phyloP scores from a whole-genome alignment of 2,797 vertebrate species.

The Podarcis lilfordi region DNA sequence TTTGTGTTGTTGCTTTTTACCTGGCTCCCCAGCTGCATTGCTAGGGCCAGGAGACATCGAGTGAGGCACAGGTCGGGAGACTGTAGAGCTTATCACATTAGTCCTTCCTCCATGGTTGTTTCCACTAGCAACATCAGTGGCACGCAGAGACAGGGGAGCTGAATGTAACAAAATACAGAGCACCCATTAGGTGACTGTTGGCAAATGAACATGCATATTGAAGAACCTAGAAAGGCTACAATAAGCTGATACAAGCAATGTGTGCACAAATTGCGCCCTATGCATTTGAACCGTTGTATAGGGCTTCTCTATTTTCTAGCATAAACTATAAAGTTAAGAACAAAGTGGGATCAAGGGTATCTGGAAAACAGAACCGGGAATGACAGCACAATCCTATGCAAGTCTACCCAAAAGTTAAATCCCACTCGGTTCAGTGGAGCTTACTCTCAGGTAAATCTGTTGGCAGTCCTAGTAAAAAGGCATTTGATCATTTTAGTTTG shows the following conservation, averaged over 20 bases:
- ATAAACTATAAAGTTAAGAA: background rate
- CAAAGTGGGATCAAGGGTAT: too few relatives aligned
- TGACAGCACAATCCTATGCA: background rate
- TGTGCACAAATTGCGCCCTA: background rate
- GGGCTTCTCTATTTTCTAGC: background rate
- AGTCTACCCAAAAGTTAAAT: background rate
- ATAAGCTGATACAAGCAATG: conserved; percentile 17
- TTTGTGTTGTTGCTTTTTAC: conserved; percentile 64
- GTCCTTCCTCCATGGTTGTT: conserved; percentile 81
- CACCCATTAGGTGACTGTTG: conserved; percentile 43
- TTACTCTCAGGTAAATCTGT: background rate
- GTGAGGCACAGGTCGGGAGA: conserved; percentile 80
- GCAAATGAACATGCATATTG: conserved; percentile 50
- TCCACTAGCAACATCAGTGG: conserved; percentile 83
- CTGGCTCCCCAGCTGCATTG: conserved; percentile 85
- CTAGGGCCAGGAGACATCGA: conserved; percentile 80
- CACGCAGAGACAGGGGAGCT: conserved; percentile 84
- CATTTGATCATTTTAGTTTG: background rate
- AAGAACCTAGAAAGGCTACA: background rate
- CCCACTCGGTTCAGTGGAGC: background rate
- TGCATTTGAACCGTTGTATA: background rate
- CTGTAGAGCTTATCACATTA: conserved; percentile 82
- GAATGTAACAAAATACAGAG: conserved; percentile 58
- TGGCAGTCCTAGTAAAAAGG: background rate
- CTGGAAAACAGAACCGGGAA: too few relatives aligned